Percentiles rank a stretch among this genome's conserved stretches.
These are phyloP conservation scores for Leucophenga varia DNA, from an alignment of 1,140 invertebrate species.

Conservation along the genomic window DNA sequence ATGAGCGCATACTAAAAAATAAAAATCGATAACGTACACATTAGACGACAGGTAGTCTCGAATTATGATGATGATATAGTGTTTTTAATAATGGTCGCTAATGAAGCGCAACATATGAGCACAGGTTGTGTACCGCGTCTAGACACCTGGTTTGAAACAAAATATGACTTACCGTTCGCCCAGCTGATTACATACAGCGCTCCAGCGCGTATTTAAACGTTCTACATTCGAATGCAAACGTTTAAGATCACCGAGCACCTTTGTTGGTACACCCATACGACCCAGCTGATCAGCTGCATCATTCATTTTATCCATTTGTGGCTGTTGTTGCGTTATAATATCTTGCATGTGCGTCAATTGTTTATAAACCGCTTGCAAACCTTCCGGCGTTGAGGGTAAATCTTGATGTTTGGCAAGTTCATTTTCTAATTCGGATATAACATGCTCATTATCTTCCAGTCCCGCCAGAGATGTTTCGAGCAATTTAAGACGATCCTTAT, in stretches of 20 bases:
- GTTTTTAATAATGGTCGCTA: background rate
- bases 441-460: constrained; percentile 84
- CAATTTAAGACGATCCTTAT: constrained; percentile 71
- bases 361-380: constrained; percentile 65
- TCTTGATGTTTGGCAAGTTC: constrained; percentile 83
- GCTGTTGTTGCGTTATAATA: constrained; percentile 79
- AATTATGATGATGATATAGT: background rate
- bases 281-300: constrained; percentile 86
- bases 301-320: constrained; percentile 85
- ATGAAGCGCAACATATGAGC: background rate
- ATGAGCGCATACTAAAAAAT: constrained; percentile 72
- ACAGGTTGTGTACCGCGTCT: background rate
- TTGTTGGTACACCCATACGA: constrained; percentile 68
- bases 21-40: constrained; percentile 6
- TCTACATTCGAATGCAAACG: constrained; percentile 90
- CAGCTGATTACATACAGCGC: constrained; percentile 85
- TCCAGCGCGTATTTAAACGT: constrained; percentile 85
- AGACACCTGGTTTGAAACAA: constrained; percentile 2
- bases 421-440: constrained; percentile 89
- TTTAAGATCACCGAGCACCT: constrained; percentile 81
- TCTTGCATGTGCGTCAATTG: constrained; percentile 67
- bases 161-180: constrained; percentile 72
- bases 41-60: background rate
- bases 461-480: constrained; percentile 86
- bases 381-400: constrained; percentile 78